Base-by-base conservation (phyloP, 2,888 invertebrate species). In the Cotesia congregata region DNA sequence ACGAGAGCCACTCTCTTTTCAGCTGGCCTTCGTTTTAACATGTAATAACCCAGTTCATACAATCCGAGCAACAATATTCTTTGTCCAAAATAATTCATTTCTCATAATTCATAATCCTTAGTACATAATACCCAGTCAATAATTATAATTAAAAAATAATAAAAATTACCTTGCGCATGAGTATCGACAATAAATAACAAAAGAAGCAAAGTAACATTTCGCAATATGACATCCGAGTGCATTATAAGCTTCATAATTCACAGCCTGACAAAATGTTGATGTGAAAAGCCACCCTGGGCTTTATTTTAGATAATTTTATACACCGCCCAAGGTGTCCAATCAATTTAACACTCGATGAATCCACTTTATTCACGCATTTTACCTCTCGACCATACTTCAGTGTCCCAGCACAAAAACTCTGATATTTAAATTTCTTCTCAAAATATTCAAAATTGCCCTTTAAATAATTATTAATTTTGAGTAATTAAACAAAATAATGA, bases 1-100 rank as follows among this genome's bases (percentile, higher is more conserved):
- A 12, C 50, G 20, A 41, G 76, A 75, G 81, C 83, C 85, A 84
- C 84, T 85, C 85, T 85, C 85, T 85, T 86, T 86, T 85, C 85
- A 79, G 83, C 85, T 81, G 86, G 85, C 85, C 86, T 85, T 85
- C 86, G 83, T 77, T 78, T 79, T 81, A 50, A 7, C 50, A 50
- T 12, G 78, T 81, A 80, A 81, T 81, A 80, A 81, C 81, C 81
- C 80, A 80, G 78, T 78, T 81, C 72, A 76, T 78, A 78, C 73
- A 77, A 79, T 79, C 76, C 77, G 76, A 20, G 60, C 75, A 73
- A 61, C 40, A 40, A 17, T 62, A 70, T 60, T 78, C 73, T 73
- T 60, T 12, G 40, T 68, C 67, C 59, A 75, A 50, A 38, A 17
- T 74, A 74, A 38, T 62, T 59, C 17, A 61, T 61, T 67, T 59